Conservation (phyloP, 2,113 vertebrate genomes). For the Corythornis cristatus region DNA sequence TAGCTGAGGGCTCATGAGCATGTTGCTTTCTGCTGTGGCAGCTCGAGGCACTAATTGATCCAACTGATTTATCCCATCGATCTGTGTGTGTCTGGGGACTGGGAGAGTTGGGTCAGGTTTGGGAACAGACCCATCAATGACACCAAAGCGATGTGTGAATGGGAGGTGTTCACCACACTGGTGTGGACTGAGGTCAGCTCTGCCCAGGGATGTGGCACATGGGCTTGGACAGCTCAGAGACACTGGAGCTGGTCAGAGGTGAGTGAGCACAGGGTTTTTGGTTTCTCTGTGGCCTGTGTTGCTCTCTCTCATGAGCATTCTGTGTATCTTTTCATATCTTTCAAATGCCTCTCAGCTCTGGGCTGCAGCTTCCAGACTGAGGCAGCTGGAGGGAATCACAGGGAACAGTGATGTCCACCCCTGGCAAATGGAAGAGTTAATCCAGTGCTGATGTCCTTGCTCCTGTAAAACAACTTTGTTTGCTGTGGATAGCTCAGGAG, state of each 20-base stretch:
- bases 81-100: not conserved
- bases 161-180: not conserved
- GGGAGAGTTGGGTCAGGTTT: not conserved
- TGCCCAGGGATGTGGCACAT: not conserved
- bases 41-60: not conserved
- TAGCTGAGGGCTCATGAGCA: fast-evolving
- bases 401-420: fast-evolving
- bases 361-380: not conserved
- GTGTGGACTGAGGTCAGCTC: fast-evolving
- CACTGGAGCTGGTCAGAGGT: fast-evolving
- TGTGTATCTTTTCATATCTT: fast-evolving
- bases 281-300: not conserved
- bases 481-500: not conserved
- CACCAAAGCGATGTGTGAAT: fast-evolving
- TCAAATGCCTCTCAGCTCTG: not conserved
- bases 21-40: not conserved
- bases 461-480: not conserved
- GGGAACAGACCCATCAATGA: fast-evolving
- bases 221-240: fast-evolving
- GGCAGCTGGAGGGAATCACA: no score
- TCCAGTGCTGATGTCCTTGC: not conserved
- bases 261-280: fast-evolving
- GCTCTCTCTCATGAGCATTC: not conserved
- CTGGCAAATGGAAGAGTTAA: not conserved
- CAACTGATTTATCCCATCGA: not conserved